These are phyloP conservation scores for Rafetus swinhoei DNA, from an alignment of 2,113 vertebrate genomes.

Conservation along the genomic window DNA sequence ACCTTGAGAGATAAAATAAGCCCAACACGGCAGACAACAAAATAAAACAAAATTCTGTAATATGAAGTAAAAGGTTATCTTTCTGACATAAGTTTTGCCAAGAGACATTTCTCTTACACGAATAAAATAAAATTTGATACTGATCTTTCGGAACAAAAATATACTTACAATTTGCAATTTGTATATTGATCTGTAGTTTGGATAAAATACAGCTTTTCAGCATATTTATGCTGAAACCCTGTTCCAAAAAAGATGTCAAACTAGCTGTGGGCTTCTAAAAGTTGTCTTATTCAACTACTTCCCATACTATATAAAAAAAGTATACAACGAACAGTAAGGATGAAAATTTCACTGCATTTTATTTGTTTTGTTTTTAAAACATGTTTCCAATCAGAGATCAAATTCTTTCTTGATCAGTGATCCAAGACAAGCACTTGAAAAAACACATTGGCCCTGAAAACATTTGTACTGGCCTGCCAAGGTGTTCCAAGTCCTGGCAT, in stretches of 20 bases:
- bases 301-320: not conserved
- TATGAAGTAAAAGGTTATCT: not conserved
- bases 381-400: not conserved
- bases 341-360: not conserved
- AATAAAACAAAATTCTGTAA: not conserved
- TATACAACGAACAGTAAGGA: not conserved
- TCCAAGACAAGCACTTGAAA: not conserved
- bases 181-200: not conserved
- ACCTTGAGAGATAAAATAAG: constrained; percentile 22
- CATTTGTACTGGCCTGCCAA: not conserved
- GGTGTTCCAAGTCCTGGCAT: not conserved
- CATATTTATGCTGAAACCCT: not conserved
- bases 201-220: not conserved
- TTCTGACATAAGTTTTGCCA: not conserved
- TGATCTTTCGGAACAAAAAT: not conserved
- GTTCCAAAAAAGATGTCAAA: not conserved
- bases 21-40: constrained; percentile 8
- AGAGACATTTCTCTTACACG: not conserved
- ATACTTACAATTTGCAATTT: fast-evolving
- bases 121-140: constrained; percentile 1
- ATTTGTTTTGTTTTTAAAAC: constrained; percentile 15
- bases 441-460: constrained; percentile 5
- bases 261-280: not conserved
- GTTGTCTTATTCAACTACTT: not conserved
- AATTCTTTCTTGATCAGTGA: not conserved